Conservation (phyloP, 2,113 vertebrate genomes). For the Hippocampus abdominalis region DNA sequence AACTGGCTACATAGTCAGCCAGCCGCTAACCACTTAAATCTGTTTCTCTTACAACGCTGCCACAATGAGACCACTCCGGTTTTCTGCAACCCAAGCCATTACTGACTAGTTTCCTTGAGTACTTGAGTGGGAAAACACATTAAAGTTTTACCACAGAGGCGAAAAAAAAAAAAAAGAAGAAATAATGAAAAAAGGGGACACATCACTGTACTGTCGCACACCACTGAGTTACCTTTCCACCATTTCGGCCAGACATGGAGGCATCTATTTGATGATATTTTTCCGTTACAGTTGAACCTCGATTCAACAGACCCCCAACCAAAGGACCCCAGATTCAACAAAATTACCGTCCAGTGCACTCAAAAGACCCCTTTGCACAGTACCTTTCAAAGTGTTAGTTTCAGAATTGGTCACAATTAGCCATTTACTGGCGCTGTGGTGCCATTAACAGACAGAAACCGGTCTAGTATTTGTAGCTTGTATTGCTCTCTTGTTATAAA, state of each 20-base stretch:
- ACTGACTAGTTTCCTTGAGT: constrained; percentile 68
- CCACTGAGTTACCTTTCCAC: background rate
- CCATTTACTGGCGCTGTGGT: no score
- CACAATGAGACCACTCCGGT: constrained; percentile 50
- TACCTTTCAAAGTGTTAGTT: no score
- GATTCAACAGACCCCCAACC: no score
- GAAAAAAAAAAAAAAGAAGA: constrained; percentile 39
- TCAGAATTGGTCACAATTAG: no score
- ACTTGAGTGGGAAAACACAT: constrained; percentile 67
- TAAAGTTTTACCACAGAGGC: constrained; percentile 65
- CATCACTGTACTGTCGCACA: constrained; percentile 40
- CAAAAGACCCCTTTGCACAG: no score
- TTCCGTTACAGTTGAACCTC: no score
- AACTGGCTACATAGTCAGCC: constrained; percentile 30
- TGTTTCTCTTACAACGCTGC: constrained; percentile 35
- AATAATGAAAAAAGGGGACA: constrained; percentile 44
- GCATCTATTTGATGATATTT: background rate
- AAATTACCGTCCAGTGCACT: no score
- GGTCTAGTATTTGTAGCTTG: no score
- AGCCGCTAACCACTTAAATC: constrained; percentile 55
- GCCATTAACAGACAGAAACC: no score
- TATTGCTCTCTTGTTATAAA: no score
- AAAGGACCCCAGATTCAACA: no score
- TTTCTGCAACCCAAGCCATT: constrained; percentile 73
- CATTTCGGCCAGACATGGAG: background rate